Conservation (phyloP, 92 coral and sea anemone genomes). For the Phenganax marumi region DNA sequence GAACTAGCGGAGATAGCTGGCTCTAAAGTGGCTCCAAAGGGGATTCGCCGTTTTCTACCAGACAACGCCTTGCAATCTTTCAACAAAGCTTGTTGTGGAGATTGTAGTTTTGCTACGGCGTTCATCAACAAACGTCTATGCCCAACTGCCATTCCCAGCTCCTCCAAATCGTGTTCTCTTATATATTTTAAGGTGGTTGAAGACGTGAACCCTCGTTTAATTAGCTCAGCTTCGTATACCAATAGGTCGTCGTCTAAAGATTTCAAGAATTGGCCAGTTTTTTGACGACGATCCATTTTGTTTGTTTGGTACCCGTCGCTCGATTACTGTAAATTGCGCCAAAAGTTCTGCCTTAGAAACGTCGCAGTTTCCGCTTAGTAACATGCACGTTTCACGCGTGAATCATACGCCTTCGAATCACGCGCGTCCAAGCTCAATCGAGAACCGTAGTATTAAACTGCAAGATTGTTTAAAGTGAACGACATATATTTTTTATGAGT, state of each 20-base stretch:
- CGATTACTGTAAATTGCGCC: neutral
- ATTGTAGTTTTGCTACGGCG: conserved; percentile 29
- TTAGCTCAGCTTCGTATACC: conserved; percentile 17
- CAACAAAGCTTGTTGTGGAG: conserved; percentile 17
- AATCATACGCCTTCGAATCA: too few species aligned
- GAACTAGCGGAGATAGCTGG: neutral
- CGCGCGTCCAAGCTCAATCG: too few species aligned
- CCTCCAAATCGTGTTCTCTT: conserved; percentile 24
- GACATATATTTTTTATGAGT: too few species aligned
- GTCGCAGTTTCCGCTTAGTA: conserved; percentile 7
- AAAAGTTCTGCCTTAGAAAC: conserved; percentile 6
- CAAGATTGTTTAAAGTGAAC: too few species aligned
- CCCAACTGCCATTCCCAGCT: conserved; percentile 29
- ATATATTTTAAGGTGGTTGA: conserved; percentile 22
- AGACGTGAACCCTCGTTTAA: conserved; percentile 24
- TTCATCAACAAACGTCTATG: conserved; percentile 28
- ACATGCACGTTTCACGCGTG: too few species aligned
- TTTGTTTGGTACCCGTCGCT: neutral
- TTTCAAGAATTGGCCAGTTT: neutral
- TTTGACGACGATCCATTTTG: neutral
- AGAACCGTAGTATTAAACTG: too few species aligned
- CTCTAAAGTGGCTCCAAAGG: neutral
- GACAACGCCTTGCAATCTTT: conserved; percentile 25
- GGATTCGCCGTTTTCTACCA: conserved; percentile 31
- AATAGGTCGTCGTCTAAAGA: conserved; percentile 22